Evolutionary conservation across 2,797 vertebrate genomes (phyloP).

Genomic region (Peromyscus eremicus): DNA sequence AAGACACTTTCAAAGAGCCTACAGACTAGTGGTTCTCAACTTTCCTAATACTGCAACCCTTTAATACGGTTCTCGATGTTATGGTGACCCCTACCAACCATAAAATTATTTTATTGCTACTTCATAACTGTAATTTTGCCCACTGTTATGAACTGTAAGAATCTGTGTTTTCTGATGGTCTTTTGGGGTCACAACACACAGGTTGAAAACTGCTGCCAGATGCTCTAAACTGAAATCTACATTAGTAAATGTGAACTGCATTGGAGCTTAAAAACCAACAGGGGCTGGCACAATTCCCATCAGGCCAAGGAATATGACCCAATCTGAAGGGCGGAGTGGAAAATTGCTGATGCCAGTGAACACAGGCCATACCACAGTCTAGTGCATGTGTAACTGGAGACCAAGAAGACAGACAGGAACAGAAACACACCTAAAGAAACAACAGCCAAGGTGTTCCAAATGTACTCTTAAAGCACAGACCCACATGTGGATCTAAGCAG

Average conservation of each 20-base stretch:
- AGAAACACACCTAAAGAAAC: neutral
- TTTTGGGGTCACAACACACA: neutral
- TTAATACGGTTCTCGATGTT: neutral
- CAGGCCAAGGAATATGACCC: neutral
- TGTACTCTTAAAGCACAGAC: neutral
- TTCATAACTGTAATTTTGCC: neutral
- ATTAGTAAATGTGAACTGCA: neutral
- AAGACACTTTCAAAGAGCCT: neutral
- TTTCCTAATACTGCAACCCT: neutral
- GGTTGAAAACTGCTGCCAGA: neutral
- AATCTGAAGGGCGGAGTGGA: neutral
- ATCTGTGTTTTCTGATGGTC: neutral
- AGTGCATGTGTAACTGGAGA: neutral
- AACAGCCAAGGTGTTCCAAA: neutral
- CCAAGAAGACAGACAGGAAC: neutral
- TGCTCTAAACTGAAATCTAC: neutral
- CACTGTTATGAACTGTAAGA: neutral
- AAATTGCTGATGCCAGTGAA: rapidly evolving
- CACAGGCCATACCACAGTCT: neutral
- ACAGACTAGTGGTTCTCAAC: neutral
- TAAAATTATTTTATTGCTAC: neutral
- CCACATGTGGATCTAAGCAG: neutral
- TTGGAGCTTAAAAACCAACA: neutral
- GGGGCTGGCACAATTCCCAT: neutral
- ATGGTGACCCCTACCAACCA: neutral